Conservation (phyloP, 2,797 vertebrate species). For the Cyprinella venusta region DNA sequence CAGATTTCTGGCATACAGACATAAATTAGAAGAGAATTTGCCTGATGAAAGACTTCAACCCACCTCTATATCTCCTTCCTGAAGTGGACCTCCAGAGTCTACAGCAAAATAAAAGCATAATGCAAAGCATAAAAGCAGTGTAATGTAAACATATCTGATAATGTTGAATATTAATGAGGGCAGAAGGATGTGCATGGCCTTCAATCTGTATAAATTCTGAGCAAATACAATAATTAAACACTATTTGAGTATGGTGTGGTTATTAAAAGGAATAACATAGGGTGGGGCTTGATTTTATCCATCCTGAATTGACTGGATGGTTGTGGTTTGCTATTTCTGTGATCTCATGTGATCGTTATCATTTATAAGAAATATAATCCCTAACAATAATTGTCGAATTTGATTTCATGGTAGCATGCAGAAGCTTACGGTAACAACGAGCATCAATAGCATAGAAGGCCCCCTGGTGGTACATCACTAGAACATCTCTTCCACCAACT, state of each 20-base stretch:
- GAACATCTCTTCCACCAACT: conserved; percentile 85
- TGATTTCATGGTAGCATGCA: not conserved
- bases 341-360: not conserved
- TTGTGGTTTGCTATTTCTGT: too few relatives aligned
- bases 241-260: not conserved
- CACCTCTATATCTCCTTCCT: conserved; percentile 92
- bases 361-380: not conserved
- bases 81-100: conserved; percentile 91
- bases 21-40: not conserved
- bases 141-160: not conserved
- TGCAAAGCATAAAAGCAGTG: not conserved
- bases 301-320: too few relatives aligned
- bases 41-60: conserved; percentile 34
- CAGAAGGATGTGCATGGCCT: not conserved
- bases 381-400: not conserved
- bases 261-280: not conserved
- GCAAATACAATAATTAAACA: not conserved
- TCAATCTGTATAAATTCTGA: not conserved
- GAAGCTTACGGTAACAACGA: conserved; percentile 90
- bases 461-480: conserved; percentile 85
- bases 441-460: conserved; percentile 87
- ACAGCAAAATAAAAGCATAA: conserved; percentile 47
- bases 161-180: not conserved
- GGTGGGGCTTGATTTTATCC: too few relatives aligned
- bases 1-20: not conserved